Percentiles rank a stretch among this genome's conserved stretches.
phyloP scores from a whole-genome alignment of 2,888 invertebrate species.

The Apodemia mormo region DNA sequence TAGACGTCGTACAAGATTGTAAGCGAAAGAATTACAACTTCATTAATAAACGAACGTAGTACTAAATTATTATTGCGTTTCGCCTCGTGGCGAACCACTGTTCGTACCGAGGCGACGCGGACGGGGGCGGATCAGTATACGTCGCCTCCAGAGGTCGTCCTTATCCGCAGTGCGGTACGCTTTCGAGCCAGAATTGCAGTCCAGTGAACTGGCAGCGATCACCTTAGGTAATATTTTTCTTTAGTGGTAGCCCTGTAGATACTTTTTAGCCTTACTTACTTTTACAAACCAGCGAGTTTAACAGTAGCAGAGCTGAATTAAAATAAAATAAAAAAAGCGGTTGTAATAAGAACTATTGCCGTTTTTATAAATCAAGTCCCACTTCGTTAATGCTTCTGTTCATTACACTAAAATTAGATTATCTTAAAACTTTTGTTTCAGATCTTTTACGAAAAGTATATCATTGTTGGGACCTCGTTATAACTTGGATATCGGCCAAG shows the following conservation, averaged over 20 bases:
- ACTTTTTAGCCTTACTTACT: background rate
- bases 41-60: too few relatives aligned
- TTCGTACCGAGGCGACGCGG: too few relatives aligned
- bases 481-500: constrained; percentile 29
- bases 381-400: constrained; percentile 2
- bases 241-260: background rate
- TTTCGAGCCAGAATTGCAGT: too few relatives aligned
- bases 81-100: too few relatives aligned
- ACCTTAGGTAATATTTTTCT: too few relatives aligned
- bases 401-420: background rate
- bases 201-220: too few relatives aligned
- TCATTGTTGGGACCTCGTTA: constrained; percentile 34
- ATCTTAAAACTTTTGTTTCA: constrained; percentile 28
- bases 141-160: too few relatives aligned
- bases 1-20: too few relatives aligned
- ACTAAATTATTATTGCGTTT: too few relatives aligned
- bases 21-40: too few relatives aligned
- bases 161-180: too few relatives aligned
- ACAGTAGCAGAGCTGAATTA: background rate
- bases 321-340: background rate
- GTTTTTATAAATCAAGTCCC: constrained; percentile 9
- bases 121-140: too few relatives aligned
- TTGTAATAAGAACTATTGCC: background rate
- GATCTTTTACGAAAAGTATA: constrained; percentile 41
- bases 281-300: background rate